Evolutionary conservation across 2,888 invertebrate genomes (phyloP).

Genomic region (Priapulus caudatus): DNA sequence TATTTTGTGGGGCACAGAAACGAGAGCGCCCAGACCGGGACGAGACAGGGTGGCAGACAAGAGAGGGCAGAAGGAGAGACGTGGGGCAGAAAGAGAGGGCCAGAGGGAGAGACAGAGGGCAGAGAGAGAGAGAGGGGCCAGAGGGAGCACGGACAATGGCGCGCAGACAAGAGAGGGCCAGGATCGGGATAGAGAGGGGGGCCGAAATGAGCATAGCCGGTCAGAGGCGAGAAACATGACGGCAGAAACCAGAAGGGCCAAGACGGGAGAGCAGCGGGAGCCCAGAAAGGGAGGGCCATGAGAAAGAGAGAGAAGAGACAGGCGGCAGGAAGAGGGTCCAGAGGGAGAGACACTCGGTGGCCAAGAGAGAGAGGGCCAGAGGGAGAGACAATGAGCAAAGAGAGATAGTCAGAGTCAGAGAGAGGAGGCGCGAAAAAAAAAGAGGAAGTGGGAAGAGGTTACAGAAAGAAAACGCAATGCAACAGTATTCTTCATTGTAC

Average conservation of each 20-base stretch:
- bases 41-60: no score
- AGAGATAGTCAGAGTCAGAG: neutral
- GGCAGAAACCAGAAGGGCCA: neutral
- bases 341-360: neutral
- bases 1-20: no score
- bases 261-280: neutral
- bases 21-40: no score
- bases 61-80: neutral
- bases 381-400: neutral
- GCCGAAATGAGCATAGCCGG: neutral
- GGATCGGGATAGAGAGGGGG: neutral
- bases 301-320: conserved; percentile 1
- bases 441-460: neutral
- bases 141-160: no score
- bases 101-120: neutral
- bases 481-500: no score
- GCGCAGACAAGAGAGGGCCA: no score
- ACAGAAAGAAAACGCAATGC: no score
- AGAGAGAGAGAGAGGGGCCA: neutral
- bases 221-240: neutral
- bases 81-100: neutral
- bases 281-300: neutral
- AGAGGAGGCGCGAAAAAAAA: neutral
- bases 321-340: neutral
- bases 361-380: neutral